Base-by-base conservation (phyloP, 2,797 vertebrate species). In the Gastrophryne carolinensis region DNA sequence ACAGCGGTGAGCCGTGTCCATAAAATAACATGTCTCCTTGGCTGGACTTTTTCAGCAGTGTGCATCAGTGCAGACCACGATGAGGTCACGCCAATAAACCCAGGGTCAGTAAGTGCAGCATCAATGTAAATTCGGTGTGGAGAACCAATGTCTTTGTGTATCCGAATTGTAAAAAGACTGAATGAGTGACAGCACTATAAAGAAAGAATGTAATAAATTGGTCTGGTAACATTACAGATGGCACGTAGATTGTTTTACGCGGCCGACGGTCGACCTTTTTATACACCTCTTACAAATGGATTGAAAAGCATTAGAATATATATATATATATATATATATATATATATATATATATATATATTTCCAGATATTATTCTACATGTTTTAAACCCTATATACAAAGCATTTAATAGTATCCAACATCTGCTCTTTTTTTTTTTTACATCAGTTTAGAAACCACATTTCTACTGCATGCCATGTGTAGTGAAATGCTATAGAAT, bases 81-180 rank as follows among this genome's bases (percentile, higher is more conserved):
- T 83, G 88, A 86, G 90, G 89, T 93, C 90, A 90, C 83, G 84
- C 84, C 93, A 92, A 92, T 94, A 92, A 93, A 92, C 90, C 91
- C 76, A 81, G 88, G 91, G 90, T 92, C 90, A 90, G 84, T 27
- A 34, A 82, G 83, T 82, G 78, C 84, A 86, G 27, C 89, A 88
- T 90, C 85, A 47, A 86, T 90, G 88, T 87, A 87, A 90, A 86
- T 86, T 87, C 85, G 79, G 82, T 83, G 81, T 87, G 82, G 81
- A 86, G 82, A 80, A 85, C 88, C 87, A 86, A 86, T 90, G 84
- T 78, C 30, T 65, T 50, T 50, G 49, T 72, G 52, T 50, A 52
- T 72, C 52, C 11, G 15, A 52, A 49, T 64, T 35, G 41, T 39
- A 65, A 52, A 65, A 52, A 27, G n/a, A 56, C 21, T 52, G 35